Evolutionary conservation across 2,888 invertebrate genomes (phyloP).

Genomic region (Thumatha senex): DNA sequence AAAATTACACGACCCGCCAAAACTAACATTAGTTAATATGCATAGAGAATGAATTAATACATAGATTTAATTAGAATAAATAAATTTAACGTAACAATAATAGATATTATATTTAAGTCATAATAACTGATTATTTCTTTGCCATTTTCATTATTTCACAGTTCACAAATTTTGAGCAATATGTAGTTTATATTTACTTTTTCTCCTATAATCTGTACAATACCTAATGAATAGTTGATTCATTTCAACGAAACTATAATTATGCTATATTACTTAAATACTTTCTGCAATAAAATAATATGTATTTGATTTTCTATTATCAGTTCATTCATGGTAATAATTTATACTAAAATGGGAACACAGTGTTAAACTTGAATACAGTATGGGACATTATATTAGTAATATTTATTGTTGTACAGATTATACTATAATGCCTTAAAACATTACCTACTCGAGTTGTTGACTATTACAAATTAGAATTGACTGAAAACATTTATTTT

Average conservation of each 20-base stretch:
- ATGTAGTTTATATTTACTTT: slow-evolving; percentile 18
- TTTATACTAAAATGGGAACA: slow-evolving; percentile 14
- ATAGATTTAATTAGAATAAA: slow-evolving; percentile 29
- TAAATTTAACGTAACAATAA: slow-evolving; percentile 30
- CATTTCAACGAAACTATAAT: not conserved
- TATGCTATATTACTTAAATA: not conserved
- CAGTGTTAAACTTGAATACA: slow-evolving; percentile 19
- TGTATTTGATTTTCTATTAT: not conserved
- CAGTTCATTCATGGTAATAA: slow-evolving; percentile 1
- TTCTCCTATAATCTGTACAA: slow-evolving; percentile 37
- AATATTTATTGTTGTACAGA: slow-evolving; percentile 41
- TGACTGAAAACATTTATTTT: slow-evolving; percentile 61
- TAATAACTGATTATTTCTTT: slow-evolving; percentile 18
- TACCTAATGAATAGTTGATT: slow-evolving; percentile 6
- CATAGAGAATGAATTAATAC: slow-evolving; percentile 38
- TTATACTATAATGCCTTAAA: slow-evolving; percentile 42
- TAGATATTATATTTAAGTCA: slow-evolving; percentile 19
- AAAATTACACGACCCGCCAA: slow-evolving; percentile 36
- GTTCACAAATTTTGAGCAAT: slow-evolving; percentile 16
- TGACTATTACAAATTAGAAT: slow-evolving; percentile 47
- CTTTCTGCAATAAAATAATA: not conserved
- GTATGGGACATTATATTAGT: slow-evolving; percentile 25
- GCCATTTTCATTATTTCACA: slow-evolving; percentile 18
- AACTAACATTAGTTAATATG: slow-evolving; percentile 38
- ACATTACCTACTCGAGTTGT: slow-evolving; percentile 43